Conservation (phyloP, 2,113 vertebrate species). For the Pangasianodon gigas region DNA sequence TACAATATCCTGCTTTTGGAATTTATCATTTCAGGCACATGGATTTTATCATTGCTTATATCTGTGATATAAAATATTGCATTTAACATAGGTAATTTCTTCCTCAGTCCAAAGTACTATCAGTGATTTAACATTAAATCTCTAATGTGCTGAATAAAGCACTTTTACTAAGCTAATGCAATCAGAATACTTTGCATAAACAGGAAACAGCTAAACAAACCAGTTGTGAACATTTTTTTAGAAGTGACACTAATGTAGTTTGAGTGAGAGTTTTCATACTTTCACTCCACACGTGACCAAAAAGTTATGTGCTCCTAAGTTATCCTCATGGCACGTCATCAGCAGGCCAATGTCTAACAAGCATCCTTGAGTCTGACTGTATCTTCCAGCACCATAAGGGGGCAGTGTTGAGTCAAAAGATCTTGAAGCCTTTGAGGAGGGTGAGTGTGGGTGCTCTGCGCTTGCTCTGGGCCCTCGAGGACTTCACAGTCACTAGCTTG, state of each 20-base stretch:
- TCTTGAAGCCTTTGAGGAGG: constrained; percentile 91
- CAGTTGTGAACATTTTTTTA: not conserved
- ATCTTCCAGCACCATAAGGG: constrained; percentile 30
- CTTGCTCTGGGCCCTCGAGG: constrained; percentile 89
- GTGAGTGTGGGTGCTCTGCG: constrained; percentile 86
- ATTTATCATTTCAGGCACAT: not conserved
- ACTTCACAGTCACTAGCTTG: constrained; percentile 89
- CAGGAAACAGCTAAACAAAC: not conserved
- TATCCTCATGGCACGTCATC: not conserved
- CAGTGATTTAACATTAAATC: not conserved
- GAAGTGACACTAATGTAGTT: not conserved
- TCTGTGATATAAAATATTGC: not conserved
- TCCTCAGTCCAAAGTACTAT: not conserved
- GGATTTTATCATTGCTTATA: not conserved
- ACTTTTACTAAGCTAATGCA: not conserved
- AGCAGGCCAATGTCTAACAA: not conserved
- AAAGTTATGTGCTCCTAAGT: not conserved
- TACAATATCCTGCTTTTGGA: not conserved
- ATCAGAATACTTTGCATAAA: not conserved
- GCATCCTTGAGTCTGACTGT: not conserved
- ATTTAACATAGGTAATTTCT: not conserved
- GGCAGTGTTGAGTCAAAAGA: constrained; percentile 75
- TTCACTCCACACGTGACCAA: not conserved
- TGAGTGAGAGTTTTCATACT: not conserved
- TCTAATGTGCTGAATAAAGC: not conserved